Base-by-base conservation (phyloP, 2,797 vertebrate species). In the Leptatherina wallacei region DNA sequence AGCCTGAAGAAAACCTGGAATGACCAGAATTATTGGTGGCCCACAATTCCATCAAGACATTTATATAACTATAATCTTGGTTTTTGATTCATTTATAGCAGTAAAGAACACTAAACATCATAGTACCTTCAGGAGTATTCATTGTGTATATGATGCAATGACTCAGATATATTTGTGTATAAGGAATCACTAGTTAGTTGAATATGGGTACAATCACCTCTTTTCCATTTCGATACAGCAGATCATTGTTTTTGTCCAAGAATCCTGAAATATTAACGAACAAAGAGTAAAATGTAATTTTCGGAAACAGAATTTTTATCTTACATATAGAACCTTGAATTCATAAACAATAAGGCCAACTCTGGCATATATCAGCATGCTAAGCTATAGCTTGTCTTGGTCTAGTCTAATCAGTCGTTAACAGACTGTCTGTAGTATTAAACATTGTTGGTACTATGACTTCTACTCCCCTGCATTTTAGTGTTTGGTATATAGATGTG, bases 181-280 rank as follows among this genome's bases (percentile, higher is more conserved):
- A 38, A 57, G 36, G 9, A 20, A 18, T 10, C 13, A 18, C 3
- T 4, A 44, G 29, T 14, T 3, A n/a, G 38, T 14, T 40, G 38
- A 14, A 40, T 3, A 40, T 14, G 18, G 7, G 18, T 47, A 47
- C 13, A 4, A 57, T 78, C 71, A 98, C 98, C 93, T 99, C 97
- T 93, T 99, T 99, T 70, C 97, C 93, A 87, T 97, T 98, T 86
- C 96, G 95, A 87, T 97, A 98, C 69, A 99, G 91, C 0, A 99
- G 93, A 55, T 99, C 97, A 2, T 97, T 98, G 92, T 99, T 99
- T 93, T 99, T 99, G 88, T 99, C 98, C 87, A 99, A 90, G 90
- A 99, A 99, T 69, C 97, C 98, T 99, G 77, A 73, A 49, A 77
- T 52, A 63, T 35, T 33, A 27, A 56, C 61, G 11, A 68, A 47